phyloP scores from a whole-genome alignment of 2,113 vertebrate species.

The Galemys pyrenaicus region DNA sequence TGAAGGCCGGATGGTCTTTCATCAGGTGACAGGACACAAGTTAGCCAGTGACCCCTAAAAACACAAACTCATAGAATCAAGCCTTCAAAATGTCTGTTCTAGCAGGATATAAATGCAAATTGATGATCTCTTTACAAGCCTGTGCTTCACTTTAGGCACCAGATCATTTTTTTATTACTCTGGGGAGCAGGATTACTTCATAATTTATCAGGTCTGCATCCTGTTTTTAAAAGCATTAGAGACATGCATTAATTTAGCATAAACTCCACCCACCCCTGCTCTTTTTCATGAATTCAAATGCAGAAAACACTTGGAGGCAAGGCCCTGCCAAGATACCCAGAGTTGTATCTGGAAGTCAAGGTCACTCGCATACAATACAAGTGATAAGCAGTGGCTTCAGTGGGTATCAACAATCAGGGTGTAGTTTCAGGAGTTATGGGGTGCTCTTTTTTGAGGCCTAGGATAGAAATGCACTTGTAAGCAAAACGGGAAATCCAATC shows the following conservation, averaged over 20 bases:
- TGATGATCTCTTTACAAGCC: slow-evolving; percentile 5
- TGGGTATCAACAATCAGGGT: not conserved
- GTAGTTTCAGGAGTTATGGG: not conserved
- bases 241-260: not conserved
- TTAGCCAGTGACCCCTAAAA: slow-evolving; percentile 76
- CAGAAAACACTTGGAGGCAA: not conserved
- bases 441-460: not conserved
- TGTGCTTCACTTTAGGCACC: slow-evolving; percentile 62
- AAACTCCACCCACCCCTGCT: slow-evolving; percentile 60
- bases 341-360: not conserved
- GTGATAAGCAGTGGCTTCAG: not conserved
- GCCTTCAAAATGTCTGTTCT: slow-evolving; percentile 37
- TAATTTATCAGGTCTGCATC: slow-evolving; percentile 73
- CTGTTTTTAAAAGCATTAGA: slow-evolving; percentile 71
- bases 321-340: not conserved
- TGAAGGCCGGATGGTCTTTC: slow-evolving; percentile 78
- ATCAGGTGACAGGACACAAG: slow-evolving; percentile 81
- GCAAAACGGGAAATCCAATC: not conserved
- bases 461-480: not conserved
- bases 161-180: slow-evolving; percentile 61
- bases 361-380: not conserved
- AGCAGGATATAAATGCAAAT: slow-evolving; percentile 62
- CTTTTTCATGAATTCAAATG: slow-evolving; percentile 63
- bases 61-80: slow-evolving; percentile 72
- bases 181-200: slow-evolving; percentile 69